phyloP scores from a whole-genome alignment of 1,140 invertebrate genomes.

The Araneus ventricosus region DNA sequence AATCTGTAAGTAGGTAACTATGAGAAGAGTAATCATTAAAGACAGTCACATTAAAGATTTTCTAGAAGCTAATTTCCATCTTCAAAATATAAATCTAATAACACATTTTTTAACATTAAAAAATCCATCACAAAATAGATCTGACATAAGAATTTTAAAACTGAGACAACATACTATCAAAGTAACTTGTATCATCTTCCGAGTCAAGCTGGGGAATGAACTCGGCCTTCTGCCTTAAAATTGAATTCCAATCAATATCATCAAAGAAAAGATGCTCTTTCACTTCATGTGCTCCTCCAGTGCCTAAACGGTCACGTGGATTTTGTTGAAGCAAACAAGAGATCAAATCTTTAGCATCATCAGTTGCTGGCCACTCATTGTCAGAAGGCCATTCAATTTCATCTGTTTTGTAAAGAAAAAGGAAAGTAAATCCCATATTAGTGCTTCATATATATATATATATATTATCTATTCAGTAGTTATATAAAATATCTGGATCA shows the following conservation, averaged over 20 bases:
- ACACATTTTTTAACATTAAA: neutral
- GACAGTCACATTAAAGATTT: too few species aligned
- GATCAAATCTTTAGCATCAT: slow-evolving; percentile 95
- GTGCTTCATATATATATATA: neutral
- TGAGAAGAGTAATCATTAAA: too few species aligned
- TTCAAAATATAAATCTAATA: too few species aligned
- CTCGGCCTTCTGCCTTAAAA: slow-evolving; percentile 97
- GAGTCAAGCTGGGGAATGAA: slow-evolving; percentile 98
- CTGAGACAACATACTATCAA: slow-evolving; percentile 88
- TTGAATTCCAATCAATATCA: slow-evolving; percentile 96
- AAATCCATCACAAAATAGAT: neutral
- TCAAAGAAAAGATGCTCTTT: slow-evolving; percentile 97
- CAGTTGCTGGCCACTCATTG: slow-evolving; percentile 93
- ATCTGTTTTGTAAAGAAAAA: slow-evolving; percentile 82
- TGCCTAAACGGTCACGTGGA: slow-evolving; percentile 96
- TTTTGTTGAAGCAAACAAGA: slow-evolving; percentile 93
- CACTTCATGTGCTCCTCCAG: slow-evolving; percentile 95
- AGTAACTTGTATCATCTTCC: slow-evolving; percentile 99
- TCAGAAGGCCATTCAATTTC: slow-evolving; percentile 97
- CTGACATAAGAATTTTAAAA: neutral
- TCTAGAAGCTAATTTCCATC: too few species aligned
- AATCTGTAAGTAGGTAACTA: too few species aligned
- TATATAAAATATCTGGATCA: too few species aligned
- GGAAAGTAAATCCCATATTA: neutral
- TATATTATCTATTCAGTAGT: too few species aligned